These are phyloP conservation scores for Amblyopsis rosae DNA, from an alignment of 2,113 vertebrate genomes.

Conservation along the genomic window DNA sequence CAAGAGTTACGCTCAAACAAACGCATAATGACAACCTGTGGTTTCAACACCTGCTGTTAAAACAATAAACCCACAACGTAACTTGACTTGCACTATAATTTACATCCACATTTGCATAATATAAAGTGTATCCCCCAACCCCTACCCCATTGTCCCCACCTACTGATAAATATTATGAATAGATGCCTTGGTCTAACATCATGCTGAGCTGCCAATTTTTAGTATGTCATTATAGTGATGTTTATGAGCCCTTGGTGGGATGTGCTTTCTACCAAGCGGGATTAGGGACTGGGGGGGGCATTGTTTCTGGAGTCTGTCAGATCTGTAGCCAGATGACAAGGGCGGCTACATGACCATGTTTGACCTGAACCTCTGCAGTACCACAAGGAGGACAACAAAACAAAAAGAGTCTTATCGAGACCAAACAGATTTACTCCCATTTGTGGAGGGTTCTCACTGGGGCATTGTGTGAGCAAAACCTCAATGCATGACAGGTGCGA, in stretches of 20 bases:
- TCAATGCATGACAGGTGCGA: not conserved
- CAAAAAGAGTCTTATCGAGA: conserved; percentile 15
- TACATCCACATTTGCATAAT: conserved; percentile 6
- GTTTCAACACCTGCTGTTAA: not conserved
- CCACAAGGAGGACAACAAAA: conserved; percentile 5
- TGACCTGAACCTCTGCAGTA: conserved; percentile 8
- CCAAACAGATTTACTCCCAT: not conserved
- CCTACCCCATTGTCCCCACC: not conserved
- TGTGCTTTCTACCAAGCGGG: not conserved
- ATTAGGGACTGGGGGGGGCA: not conserved
- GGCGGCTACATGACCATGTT: not conserved
- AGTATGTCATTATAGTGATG: conserved; percentile 13
- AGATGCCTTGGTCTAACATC: conserved; percentile 13
- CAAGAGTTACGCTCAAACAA: not conserved
- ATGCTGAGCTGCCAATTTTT: conserved; percentile 1
- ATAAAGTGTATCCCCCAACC: not conserved
- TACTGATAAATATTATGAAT: conserved; percentile 27
- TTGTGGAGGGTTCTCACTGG: not conserved
- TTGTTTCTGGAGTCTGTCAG: not conserved
- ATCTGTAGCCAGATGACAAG: conserved; percentile 15
- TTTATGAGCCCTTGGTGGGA: conserved; percentile 2
- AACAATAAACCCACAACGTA: not conserved
- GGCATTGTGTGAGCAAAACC: not conserved
- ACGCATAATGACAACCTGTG: not conserved
- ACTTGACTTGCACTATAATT: conserved; percentile 18